Conservation (phyloP, 1,140 invertebrate genomes). For the Bombus terrestris region DNA sequence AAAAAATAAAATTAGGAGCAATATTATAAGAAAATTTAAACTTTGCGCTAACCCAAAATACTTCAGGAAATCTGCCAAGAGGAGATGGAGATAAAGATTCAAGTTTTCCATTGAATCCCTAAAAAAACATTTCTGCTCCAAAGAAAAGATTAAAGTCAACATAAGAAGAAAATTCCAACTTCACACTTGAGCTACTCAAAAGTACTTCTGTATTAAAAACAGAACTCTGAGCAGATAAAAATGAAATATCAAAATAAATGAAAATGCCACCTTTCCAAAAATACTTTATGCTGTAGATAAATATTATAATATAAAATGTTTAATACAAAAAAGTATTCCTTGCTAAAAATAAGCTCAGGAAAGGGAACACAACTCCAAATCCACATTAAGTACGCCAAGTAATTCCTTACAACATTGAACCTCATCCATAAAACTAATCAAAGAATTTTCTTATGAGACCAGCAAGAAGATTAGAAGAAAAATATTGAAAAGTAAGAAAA, state of each 20-base stretch:
- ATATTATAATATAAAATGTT: background rate
- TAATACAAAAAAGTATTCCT: background rate
- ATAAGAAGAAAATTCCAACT: background rate
- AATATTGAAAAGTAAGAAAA: background rate
- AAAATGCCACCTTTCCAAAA: background rate
- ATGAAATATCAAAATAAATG: background rate
- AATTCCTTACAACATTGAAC: background rate
- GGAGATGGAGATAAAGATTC: background rate
- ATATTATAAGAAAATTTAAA: background rate
- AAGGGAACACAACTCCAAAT: background rate
- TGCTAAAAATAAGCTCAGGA: background rate
- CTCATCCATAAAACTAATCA: background rate
- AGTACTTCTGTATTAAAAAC: background rate
- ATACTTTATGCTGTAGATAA: background rate
- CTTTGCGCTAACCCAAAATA: background rate
- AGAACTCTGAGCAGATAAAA: background rate
- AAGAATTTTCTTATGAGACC: background rate
- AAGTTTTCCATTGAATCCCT: background rate
- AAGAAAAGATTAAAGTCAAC: background rate
- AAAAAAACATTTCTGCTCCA: background rate
- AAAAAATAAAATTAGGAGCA: background rate
- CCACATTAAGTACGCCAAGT: background rate
- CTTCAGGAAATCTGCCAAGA: background rate
- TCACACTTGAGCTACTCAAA: background rate
- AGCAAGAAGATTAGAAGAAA: background rate